phyloP scores from a whole-genome alignment of 2,113 vertebrate genomes.

The Calidris pygmaea region DNA sequence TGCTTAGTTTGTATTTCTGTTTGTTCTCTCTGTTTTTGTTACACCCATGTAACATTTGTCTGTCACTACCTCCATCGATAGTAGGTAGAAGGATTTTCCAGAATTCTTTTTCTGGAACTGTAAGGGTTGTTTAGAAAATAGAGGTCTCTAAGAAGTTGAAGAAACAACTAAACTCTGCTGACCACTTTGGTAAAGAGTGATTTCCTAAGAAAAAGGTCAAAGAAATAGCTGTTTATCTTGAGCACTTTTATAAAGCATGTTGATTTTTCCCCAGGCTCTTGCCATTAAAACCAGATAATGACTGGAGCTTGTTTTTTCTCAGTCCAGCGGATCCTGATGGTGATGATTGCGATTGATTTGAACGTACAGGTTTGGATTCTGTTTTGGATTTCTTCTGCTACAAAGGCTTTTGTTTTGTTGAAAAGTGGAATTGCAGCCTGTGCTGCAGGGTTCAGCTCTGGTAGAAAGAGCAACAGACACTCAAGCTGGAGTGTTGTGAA shows the following conservation, averaged over 20 bases:
- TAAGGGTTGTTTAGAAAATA: neutral
- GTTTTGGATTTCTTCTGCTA: neutral
- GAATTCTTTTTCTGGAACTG: neutral
- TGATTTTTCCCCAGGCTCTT: neutral
- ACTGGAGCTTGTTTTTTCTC: neutral
- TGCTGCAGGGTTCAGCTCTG: neutral
- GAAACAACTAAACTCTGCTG: neutral
- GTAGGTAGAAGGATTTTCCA: neutral
- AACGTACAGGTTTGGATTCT: neutral
- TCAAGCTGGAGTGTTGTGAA: neutral
- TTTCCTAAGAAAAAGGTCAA: neutral
- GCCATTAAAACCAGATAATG: neutral
- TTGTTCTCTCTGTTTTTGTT: neutral
- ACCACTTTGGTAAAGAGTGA: neutral
- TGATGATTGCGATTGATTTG: neutral
- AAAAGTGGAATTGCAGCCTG: neutral
- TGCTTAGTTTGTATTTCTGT: fast-evolving
- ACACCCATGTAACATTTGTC: neutral
- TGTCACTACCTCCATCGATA: neutral
- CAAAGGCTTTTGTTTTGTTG: neutral
- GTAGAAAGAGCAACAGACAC: neutral
- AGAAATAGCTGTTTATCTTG: neutral
- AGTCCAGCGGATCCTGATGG: neutral
- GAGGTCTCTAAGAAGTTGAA: neutral
- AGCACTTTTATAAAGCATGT: neutral